A percentile compares a stretch with the other conserved stretches of the same genome.
Evolutionary conservation across 2,113 vertebrate genomes (phyloP).

Genomic region (Loxodonta africana): DNA sequence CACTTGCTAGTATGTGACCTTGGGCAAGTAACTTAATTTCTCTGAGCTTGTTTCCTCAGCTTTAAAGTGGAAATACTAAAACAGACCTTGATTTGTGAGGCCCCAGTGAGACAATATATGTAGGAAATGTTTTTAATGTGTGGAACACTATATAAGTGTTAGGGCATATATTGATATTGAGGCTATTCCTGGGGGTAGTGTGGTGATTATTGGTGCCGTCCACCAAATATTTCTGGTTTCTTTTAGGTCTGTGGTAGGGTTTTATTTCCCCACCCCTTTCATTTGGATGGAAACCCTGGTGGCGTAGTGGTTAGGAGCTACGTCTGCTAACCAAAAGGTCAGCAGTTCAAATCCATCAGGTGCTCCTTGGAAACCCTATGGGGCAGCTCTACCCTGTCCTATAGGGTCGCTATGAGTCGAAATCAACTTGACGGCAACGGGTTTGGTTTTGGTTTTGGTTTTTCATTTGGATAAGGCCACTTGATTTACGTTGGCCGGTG

Average conservation of each 20-base stretch:
- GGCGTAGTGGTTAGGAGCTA: too few relatives aligned
- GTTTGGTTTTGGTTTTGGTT: too few relatives aligned
- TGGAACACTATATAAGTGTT: not conserved
- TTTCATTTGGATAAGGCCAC: not conserved
- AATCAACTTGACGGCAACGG: too few relatives aligned
- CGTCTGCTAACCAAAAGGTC: too few relatives aligned
- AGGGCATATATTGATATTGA: not conserved
- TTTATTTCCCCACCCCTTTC: not conserved
- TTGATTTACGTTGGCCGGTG: not conserved
- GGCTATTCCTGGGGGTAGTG: not conserved
- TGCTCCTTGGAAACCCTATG: too few relatives aligned
- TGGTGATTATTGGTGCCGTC: not conserved
- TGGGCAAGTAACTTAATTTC: constrained; percentile 49
- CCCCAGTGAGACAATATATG: not conserved
- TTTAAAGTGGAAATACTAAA: constrained; percentile 59
- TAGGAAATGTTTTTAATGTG: constrained; percentile 49
- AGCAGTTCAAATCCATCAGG: too few relatives aligned
- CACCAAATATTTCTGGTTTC: constrained; percentile 24
- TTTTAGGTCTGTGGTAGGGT: not conserved
- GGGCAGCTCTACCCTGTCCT: too few relatives aligned
- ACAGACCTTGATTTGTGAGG: constrained; percentile 41
- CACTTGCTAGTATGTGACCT: constrained; percentile 23
- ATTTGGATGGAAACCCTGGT: not conserved
- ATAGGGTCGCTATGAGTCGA: too few relatives aligned
- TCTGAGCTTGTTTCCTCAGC: constrained; percentile 5